phyloP scores from a whole-genome alignment of 64 coral and sea anemone genomes.

The Stichodactyla helianthus region DNA sequence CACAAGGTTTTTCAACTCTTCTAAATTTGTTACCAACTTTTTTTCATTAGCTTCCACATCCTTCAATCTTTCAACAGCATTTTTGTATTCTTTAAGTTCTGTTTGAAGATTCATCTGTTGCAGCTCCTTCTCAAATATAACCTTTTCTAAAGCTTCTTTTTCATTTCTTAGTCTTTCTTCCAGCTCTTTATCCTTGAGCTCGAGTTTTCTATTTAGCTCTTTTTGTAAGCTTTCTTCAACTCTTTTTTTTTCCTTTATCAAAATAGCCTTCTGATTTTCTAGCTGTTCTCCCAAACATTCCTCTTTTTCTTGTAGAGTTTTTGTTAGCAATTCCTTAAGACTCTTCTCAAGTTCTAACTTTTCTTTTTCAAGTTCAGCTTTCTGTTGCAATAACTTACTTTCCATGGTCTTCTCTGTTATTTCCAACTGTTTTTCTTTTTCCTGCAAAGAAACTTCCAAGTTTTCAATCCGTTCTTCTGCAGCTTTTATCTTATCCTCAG shows the following conservation, averaged over 20 bases:
- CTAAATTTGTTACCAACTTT: conserved; percentile 64
- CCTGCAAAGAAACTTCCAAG: conserved; percentile 52
- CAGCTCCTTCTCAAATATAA: conserved; percentile 82
- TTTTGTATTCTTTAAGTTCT: conserved; percentile 74
- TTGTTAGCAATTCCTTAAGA: conserved; percentile 52
- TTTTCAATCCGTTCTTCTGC: conserved; percentile 87
- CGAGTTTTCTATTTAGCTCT: conserved; percentile 69
- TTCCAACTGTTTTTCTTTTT: conserved; percentile 77
- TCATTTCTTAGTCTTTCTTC: conserved; percentile 64
- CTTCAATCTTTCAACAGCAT: conserved; percentile 61
- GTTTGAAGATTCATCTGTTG: conserved; percentile 68
- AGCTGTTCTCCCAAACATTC: conserved; percentile 58
- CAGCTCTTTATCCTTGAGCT: conserved; percentile 93
- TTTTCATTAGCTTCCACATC: conserved; percentile 81
- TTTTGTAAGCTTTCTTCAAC: conserved; percentile 59
- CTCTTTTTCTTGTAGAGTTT: conserved; percentile 69
- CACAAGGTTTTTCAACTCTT: conserved; percentile 65
- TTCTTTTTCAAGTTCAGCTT: conserved; percentile 68
- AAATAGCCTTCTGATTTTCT: conserved; percentile 64
- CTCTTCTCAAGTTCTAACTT: conserved; percentile 60
- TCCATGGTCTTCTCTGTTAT: conserved; percentile 65
- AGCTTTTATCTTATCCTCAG: conserved; percentile 64
- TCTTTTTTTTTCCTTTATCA: conserved; percentile 84
- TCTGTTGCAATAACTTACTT: conserved; percentile 70
- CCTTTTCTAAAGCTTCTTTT: conserved; percentile 73